These are phyloP conservation scores for Cheilosia impressa DNA, from an alignment of 2,888 invertebrate genomes.

Conservation along the genomic window DNA sequence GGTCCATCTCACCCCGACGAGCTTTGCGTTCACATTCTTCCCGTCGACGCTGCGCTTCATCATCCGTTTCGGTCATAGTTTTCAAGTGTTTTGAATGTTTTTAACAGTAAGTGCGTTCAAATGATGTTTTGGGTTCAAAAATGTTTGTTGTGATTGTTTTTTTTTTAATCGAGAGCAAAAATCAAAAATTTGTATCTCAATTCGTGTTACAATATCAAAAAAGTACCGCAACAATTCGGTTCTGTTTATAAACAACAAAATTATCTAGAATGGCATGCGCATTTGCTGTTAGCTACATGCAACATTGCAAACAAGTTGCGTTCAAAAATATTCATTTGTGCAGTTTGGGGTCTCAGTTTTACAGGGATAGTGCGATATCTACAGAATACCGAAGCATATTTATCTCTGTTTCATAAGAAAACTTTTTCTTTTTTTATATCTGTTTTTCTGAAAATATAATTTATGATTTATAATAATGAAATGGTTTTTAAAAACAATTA, in stretches of 20 bases:
- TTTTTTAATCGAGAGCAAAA: slow-evolving; percentile 67
- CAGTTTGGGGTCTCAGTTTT: slow-evolving; percentile 10
- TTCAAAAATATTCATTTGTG: slow-evolving; percentile 72
- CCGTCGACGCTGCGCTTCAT: slow-evolving; percentile 87
- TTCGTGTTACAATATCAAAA: slow-evolving; percentile 44
- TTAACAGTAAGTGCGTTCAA: slow-evolving; percentile 48
- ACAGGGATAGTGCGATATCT: slow-evolving; percentile 49
- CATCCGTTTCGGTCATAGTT: slow-evolving; percentile 80
- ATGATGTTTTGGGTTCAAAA: slow-evolving; percentile 30
- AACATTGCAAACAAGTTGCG: slow-evolving; percentile 38
- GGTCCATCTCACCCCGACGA: slow-evolving; percentile 95
- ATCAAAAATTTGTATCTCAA: slow-evolving; percentile 70
- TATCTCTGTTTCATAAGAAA: slow-evolving; percentile 25
- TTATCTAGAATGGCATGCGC: slow-evolving; percentile 38
- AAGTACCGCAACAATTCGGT: slow-evolving; percentile 32
- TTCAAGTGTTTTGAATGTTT: slow-evolving; percentile 1
- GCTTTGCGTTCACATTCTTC: slow-evolving; percentile 97
- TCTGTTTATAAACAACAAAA: slow-evolving; percentile 17
- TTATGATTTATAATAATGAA: background rate
- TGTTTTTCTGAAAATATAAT: slow-evolving; percentile 63
- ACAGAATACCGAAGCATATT: slow-evolving; percentile 46
- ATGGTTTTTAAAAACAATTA: background rate
- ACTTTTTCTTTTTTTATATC: slow-evolving; percentile 14
- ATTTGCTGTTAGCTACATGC: slow-evolving; percentile 37
- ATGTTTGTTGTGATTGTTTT: slow-evolving; percentile 30